A percentile compares a stretch with the other conserved stretches of the same genome.
Evolutionary conservation across 2,888 invertebrate genomes (phyloP).

Genomic region (Lasioglossum oenotherae): DNA sequence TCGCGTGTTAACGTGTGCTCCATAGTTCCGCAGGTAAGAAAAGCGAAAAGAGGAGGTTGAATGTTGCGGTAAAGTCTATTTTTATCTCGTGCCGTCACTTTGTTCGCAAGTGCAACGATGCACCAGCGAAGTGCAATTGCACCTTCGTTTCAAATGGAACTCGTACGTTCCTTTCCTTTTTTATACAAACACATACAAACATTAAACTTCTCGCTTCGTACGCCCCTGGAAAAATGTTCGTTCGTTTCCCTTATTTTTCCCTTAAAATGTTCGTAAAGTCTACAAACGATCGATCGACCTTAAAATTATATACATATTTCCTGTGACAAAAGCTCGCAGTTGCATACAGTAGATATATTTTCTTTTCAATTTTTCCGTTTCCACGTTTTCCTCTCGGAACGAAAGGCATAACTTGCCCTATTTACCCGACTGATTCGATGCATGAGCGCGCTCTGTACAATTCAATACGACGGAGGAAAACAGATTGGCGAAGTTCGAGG

Average conservation of each 20-base stretch:
- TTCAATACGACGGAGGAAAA: not conserved
- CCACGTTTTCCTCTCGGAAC: not conserved
- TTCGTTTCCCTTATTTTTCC: not conserved
- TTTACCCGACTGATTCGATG: not conserved
- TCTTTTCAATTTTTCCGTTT: not conserved
- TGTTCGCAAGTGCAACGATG: conserved; percentile 4
- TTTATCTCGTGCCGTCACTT: conserved; percentile 9
- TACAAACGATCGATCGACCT: not conserved
- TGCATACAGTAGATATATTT: not conserved
- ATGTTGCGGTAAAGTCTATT: conserved; percentile 2
- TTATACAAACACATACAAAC: not conserved
- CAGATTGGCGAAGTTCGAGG: not conserved
- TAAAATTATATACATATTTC: not conserved
- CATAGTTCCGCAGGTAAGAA: not conserved
- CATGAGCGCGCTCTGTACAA: not conserved
- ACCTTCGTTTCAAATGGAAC: not conserved
- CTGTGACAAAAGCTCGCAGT: not conserved
- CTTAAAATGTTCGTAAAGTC: too few species aligned
- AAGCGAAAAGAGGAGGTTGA: not conserved
- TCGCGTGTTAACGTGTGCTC: not conserved
- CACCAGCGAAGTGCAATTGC: not conserved
- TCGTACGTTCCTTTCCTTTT: not conserved
- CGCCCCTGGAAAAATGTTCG: not conserved
- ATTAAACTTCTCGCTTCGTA: not conserved
- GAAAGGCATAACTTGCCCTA: conserved; percentile 9